A percentile compares a stretch with the other conserved stretches of the same genome.
These are phyloP conservation scores for Ctenopoma multispine DNA, from an alignment of 2,797 vertebrate genomes.

Conservation along the genomic window DNA sequence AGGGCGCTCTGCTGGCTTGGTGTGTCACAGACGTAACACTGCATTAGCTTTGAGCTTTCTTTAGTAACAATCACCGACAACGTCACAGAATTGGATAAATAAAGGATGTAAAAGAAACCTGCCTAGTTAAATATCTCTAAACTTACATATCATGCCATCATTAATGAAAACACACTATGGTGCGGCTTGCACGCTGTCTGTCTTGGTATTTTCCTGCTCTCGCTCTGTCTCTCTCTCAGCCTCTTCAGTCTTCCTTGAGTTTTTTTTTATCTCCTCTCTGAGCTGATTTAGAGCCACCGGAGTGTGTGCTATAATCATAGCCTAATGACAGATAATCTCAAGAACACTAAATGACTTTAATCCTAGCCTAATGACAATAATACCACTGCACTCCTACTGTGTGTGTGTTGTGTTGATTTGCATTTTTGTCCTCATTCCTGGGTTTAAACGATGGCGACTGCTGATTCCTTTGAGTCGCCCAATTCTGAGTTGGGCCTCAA, in stretches of 20 bases:
- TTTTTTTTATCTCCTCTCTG: slow-evolving; percentile 43
- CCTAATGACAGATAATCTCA: slow-evolving; percentile 66
- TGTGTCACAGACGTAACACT: too few relatives aligned
- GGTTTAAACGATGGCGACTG: slow-evolving; percentile 12
- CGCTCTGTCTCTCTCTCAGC: not conserved
- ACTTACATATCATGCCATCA: too few relatives aligned
- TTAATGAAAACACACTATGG: too few relatives aligned
- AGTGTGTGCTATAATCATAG: slow-evolving; percentile 61
- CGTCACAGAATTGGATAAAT: too few relatives aligned
- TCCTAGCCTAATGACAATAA: slow-evolving; percentile 64
- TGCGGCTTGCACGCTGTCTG: not conserved
- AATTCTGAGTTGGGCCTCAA: not conserved
- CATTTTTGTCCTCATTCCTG: slow-evolving; percentile 19
- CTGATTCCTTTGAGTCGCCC: slow-evolving; percentile 9
- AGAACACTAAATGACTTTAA: slow-evolving; percentile 66
- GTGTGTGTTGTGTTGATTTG: slow-evolving; percentile 28
- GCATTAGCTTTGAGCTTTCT: too few relatives aligned
- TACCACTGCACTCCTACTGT: slow-evolving; percentile 24
- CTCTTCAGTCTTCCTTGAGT: slow-evolving; percentile 31
- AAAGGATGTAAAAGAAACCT: too few relatives aligned
- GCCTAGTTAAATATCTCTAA: too few relatives aligned
- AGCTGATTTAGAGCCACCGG: slow-evolving; percentile 48
- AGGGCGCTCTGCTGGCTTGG: too few relatives aligned
- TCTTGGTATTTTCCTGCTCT: slow-evolving; percentile 6
- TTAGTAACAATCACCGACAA: too few relatives aligned